A percentile compares a stretch with the other conserved stretches of the same genome.
These are phyloP conservation scores for Nerophis lumbriciformis DNA, from an alignment of 2,113 vertebrate genomes.

Conservation along the genomic window DNA sequence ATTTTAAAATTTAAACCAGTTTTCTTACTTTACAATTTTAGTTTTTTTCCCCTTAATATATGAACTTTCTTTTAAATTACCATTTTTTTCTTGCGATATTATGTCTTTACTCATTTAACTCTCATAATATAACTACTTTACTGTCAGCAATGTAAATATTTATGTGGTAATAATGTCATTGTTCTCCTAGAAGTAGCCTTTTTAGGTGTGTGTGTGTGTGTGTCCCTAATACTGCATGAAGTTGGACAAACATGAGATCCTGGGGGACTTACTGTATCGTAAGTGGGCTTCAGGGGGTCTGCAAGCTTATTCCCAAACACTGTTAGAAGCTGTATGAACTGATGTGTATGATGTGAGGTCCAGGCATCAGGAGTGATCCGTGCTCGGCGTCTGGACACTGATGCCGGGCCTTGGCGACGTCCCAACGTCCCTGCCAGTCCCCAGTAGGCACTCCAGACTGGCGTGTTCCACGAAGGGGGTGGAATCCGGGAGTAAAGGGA, in stretches of 20 bases:
- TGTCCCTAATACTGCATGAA: background rate
- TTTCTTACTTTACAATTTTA: too few species aligned
- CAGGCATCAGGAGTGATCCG: constrained; percentile 71
- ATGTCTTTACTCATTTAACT: too few species aligned
- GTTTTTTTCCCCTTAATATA: too few species aligned
- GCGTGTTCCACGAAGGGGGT: constrained; percentile 50
- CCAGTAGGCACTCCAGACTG: constrained; percentile 69
- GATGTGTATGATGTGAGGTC: constrained; percentile 62
- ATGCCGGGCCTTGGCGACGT: constrained; percentile 62
- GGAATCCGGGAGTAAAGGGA: constrained; percentile 31
- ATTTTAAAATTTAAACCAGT: too few species aligned
- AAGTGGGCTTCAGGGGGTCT: too few species aligned
- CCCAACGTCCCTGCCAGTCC: constrained; percentile 52
- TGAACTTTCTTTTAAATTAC: too few species aligned
- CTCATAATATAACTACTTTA: too few species aligned
- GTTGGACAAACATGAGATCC: constrained; percentile 35
- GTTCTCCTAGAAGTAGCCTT: too few species aligned
- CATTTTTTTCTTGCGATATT: too few species aligned
- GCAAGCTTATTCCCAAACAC: constrained; percentile 30
- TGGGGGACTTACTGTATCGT: background rate
- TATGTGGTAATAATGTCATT: too few species aligned
- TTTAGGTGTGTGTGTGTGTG: too few species aligned
- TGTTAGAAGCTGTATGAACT: constrained; percentile 27
- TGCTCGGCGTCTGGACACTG: constrained; percentile 64
- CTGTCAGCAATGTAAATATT: too few species aligned